Conservation (phyloP, 2,797 vertebrate genomes). For the Buphagus erythrorhynchus region DNA sequence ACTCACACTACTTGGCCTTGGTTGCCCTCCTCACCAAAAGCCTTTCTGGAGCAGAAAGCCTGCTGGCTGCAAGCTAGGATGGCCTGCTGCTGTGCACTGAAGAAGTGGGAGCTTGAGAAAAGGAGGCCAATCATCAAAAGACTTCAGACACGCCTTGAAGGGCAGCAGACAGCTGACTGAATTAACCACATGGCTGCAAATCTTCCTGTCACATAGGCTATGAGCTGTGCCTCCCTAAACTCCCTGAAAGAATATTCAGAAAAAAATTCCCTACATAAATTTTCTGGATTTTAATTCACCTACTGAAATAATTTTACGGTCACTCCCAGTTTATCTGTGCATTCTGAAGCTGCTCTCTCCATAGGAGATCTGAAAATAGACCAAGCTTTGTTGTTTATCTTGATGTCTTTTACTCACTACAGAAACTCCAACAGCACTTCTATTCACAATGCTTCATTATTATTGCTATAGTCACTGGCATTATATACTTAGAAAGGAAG, state of each 20-base stretch:
- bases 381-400: not conserved
- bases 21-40: not conserved
- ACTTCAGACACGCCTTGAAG: not conserved
- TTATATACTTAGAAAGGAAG: not conserved
- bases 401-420: not conserved
- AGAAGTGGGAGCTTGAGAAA: not conserved
- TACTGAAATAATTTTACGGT: not conserved
- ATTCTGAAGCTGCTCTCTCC: not conserved
- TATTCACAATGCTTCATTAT: not conserved
- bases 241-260: not conserved
- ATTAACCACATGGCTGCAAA: not conserved
- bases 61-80: not conserved
- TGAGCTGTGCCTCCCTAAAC: not conserved
- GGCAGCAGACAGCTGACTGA: not conserved
- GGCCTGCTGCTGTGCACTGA: accelerated
- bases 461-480: not conserved
- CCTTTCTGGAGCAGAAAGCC: not conserved
- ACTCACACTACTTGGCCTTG: not conserved
- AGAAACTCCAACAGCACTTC: not conserved
- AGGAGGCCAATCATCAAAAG: not conserved
- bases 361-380: not conserved
- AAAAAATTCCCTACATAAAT: not conserved
- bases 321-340: not conserved
- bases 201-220: accelerated
- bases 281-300: not conserved